Base-by-base conservation (phyloP, 2,113 vertebrate genomes). In the Ornithorhynchus anatinus region DNA sequence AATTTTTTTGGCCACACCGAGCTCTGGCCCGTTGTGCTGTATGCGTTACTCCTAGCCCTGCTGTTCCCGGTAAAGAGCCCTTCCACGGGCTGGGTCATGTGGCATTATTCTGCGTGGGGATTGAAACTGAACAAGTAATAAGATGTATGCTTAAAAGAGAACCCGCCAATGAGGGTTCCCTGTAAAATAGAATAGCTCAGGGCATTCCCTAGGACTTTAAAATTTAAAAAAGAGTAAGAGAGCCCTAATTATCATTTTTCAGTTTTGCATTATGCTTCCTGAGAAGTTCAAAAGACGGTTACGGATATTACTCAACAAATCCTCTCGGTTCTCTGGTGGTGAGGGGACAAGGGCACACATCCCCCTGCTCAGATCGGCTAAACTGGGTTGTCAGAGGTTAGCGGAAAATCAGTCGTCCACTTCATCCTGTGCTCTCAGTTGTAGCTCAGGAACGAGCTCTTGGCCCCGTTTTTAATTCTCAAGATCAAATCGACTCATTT, bases 191-290 rank as follows among this genome's bases (percentile, higher is more conserved):
- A 51, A 20, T 10, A 15, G 23, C 32, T 59, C 12, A 61, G 39
- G 38, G 7, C 5, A 43, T 43, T 57, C 12, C n/a, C 42, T 61
- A 23, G 15, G 56, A 43, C 59, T 68, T 69, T 61, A 5, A 51
- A 62, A 57, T 13, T 60, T 68, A 19, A 20, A 32, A 38, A 58
- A 9, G 9, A 36, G 8, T 33, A 25, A 27, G 44, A 14, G 17
- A 45, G 33, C 32, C 23, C 25, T 27, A 25, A 14, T 40, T 60
- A 67, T 74, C 10, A 23, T 48, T 77, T 59, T 32, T n/a, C 52
- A 60, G 2, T 79, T 73, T 71, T 71, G 15, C 54, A 69, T 64
- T 52, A 44, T 47, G 64, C 14, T 59, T 79, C 23, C 13, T 62
- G 54, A 67, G 51, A 48, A 14, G 66, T 31, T 61, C 16, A 32